Evolutionary conservation across 2,113 vertebrate genomes (phyloP).

Genomic region (Lipophrys pholis): DNA sequence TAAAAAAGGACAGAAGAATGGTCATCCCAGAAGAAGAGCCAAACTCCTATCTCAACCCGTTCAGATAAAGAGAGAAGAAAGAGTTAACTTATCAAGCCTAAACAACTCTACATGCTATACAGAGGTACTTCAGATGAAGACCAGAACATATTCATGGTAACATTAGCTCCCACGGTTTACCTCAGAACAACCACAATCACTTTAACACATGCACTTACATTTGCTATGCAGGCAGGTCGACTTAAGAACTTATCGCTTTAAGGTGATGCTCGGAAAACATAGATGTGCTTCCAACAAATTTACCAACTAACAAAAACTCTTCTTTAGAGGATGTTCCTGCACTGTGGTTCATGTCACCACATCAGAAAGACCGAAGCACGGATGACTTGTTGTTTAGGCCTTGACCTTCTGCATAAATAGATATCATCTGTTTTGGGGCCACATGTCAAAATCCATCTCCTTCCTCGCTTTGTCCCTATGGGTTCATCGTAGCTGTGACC

Average conservation of each 20-base stretch:
- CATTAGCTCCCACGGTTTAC: conserved; percentile 17
- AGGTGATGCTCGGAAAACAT: conserved; percentile 2
- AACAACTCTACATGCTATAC: conserved; percentile 49
- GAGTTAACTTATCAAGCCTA: conserved; percentile 48
- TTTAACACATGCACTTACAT: conserved; percentile 64
- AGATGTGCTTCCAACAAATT: neutral
- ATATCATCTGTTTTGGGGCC: no score
- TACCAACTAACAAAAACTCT: no score
- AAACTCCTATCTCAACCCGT: conserved; percentile 43
- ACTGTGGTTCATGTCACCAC: no score
- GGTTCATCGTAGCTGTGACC: no score
- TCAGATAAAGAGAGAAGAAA: conserved; percentile 26
- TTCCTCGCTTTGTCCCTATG: no score
- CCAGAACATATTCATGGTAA: neutral
- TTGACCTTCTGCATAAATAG: no score
- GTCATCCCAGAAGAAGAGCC: conserved; percentile 78
- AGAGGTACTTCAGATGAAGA: conserved; percentile 15
- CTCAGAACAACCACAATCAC: conserved; percentile 6
- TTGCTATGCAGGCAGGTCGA: conserved; percentile 36
- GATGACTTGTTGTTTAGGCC: no score
- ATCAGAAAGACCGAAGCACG: no score
- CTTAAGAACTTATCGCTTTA: conserved; percentile 18
- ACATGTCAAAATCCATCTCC: no score
- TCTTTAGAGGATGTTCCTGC: no score
- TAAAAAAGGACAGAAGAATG: conserved; percentile 86